A percentile compares a stretch with the other conserved stretches of the same genome.
These are phyloP conservation scores for Pollenia angustigena DNA, from an alignment of 2,888 invertebrate genomes.

Conservation along the genomic window DNA sequence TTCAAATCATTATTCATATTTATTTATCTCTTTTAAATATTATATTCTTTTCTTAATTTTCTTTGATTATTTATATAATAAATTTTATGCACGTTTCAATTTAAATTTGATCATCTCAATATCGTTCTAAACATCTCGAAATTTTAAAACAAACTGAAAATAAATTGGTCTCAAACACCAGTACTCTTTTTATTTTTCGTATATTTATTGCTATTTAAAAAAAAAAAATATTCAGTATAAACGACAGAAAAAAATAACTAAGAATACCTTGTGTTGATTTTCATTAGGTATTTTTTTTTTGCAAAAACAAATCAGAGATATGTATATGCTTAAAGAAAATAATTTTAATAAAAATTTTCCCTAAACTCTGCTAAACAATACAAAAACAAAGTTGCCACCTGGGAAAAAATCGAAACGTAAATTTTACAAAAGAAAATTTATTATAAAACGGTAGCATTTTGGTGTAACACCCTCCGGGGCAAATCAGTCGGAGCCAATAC, in stretches of 20 bases:
- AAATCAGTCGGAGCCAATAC: no score
- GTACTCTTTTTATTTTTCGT: conserved; percentile 20
- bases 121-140: conserved; percentile 81
- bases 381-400: background rate
- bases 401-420: no score
- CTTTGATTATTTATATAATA: conserved; percentile 57
- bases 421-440: no score
- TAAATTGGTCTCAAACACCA: conserved; percentile 64
- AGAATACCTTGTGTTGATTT: conserved; percentile 33
- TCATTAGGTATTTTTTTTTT: conserved; percentile 6
- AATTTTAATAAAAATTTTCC: conserved; percentile 11
- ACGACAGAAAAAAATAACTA: conserved; percentile 5
- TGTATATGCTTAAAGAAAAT: conserved; percentile 2
- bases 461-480: no score
- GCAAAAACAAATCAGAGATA: conserved; percentile 15
- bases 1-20: conserved; percentile 39
- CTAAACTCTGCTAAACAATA: conserved; percentile 34
- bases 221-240: conserved; percentile 41
- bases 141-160: conserved; percentile 83
- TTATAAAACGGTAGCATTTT: no score
- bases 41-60: conserved; percentile 36
- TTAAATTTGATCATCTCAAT: conserved; percentile 64
- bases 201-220: conserved; percentile 32
- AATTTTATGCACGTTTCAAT: conserved; percentile 64
- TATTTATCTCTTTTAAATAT: conserved; percentile 27